Evolutionary conservation across 2,797 vertebrate genomes (phyloP).

Genomic region (Myoxocephalus aenaeus): DNA sequence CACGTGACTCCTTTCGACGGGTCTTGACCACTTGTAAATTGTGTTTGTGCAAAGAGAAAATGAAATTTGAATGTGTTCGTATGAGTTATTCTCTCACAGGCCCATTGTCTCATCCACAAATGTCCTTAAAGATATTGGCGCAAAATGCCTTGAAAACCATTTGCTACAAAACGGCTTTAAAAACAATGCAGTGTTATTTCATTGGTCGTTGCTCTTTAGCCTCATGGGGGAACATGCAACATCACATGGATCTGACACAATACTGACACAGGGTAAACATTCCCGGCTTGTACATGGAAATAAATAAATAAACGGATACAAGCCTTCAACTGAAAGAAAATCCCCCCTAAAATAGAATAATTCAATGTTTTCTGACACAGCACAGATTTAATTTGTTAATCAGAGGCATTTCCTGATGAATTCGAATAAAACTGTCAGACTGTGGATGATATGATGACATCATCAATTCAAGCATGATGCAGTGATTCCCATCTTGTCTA

Average conservation of each 20-base stretch:
- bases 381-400: background rate
- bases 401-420: background rate
- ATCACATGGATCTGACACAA: slow-evolving; percentile 39
- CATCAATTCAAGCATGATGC: background rate
- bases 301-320: slow-evolving; percentile 48
- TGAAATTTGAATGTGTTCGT: too few species aligned
- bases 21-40: too few species aligned
- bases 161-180: background rate
- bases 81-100: too few species aligned
- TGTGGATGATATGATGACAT: background rate
- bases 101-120: too few species aligned
- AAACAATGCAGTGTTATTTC: background rate
- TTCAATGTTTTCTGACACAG: background rate
- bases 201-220: slow-evolving; percentile 6
- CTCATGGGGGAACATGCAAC: background rate
- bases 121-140: background rate
- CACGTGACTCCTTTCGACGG: too few species aligned
- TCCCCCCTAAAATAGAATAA: background rate
- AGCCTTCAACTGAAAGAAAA: background rate
- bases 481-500: background rate
- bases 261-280: slow-evolving; percentile 19
- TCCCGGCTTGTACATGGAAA: background rate
- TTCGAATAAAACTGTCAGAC: background rate
- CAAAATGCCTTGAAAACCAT: background rate
- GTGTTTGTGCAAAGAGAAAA: too few species aligned